These are phyloP conservation scores for Tipula unca DNA, from an alignment of 2,888 invertebrate genomes.

Conservation along the genomic window DNA sequence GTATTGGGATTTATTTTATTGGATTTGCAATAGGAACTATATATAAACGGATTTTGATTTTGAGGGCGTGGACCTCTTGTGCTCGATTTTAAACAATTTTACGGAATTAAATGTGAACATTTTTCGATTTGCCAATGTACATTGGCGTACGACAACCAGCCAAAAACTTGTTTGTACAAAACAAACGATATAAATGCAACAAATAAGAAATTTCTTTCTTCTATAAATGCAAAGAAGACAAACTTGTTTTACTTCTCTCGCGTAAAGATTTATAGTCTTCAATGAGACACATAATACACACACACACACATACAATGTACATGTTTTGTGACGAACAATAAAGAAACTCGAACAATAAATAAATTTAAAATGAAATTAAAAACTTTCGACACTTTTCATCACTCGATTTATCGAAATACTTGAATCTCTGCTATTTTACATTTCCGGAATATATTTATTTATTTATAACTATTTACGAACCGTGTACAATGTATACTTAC, in stretches of 20 bases:
- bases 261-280: neutral
- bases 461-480: neutral
- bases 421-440: neutral
- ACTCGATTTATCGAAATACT: neutral
- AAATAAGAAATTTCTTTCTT: neutral
- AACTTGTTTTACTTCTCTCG: neutral
- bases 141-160: neutral
- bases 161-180: neutral
- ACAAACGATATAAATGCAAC: neutral
- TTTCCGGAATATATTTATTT: neutral
- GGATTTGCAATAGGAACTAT: neutral
- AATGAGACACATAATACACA: neutral
- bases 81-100: neutral
- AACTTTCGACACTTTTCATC: slow-evolving; percentile 4
- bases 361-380: neutral
- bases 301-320: neutral
- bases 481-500: neutral
- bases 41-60: neutral
- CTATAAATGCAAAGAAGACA: neutral
- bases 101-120: neutral
- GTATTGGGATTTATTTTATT: neutral
- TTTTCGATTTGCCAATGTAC: neutral
- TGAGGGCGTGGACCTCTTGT: neutral
- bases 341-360: neutral
- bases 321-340: neutral